A percentile compares a stretch with the other conserved stretches of the same genome.
Evolutionary conservation across 2,797 vertebrate genomes (phyloP).

Genomic region (Protosalanx chinensis): DNA sequence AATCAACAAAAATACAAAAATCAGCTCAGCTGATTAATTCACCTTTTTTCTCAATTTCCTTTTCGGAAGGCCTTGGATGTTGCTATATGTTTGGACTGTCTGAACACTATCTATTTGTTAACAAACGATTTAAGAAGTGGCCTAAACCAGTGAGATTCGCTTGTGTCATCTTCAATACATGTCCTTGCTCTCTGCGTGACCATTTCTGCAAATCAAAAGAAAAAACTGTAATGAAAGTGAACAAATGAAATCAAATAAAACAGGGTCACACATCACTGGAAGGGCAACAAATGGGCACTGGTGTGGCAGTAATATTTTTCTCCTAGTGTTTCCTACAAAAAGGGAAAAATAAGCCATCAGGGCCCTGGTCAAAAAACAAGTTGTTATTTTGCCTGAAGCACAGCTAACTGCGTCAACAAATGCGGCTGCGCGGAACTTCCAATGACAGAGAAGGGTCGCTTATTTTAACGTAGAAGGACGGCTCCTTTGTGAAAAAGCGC

Average conservation of each 20-base stretch:
- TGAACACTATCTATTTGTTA: slow-evolving; percentile 5
- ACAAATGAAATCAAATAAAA: slow-evolving; percentile 81
- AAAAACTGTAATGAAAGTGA: slow-evolving; percentile 76
- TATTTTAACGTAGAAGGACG: slow-evolving; percentile 79
- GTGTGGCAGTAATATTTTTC: slow-evolving; percentile 73
- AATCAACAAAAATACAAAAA: neutral
- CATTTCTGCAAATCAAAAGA: slow-evolving; percentile 71
- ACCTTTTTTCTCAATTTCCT: neutral
- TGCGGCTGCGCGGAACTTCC: slow-evolving; percentile 66
- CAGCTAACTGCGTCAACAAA: slow-evolving; percentile 66
- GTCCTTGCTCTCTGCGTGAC: slow-evolving; percentile 54
- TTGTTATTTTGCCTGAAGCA: slow-evolving; percentile 79
- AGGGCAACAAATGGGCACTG: slow-evolving; percentile 78
- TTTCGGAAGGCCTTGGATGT: neutral
- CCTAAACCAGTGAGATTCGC: slow-evolving; percentile 43
- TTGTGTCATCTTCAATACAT: slow-evolving; percentile 64
- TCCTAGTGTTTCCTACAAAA: slow-evolving; percentile 68
- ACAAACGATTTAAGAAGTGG: slow-evolving; percentile 43
- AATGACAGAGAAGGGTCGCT: slow-evolving; percentile 67
- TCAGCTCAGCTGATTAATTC: neutral
- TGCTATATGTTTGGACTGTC: too few species aligned
- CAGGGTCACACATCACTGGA: slow-evolving; percentile 82
- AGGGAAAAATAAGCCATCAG: slow-evolving; percentile 66
- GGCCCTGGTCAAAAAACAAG: slow-evolving; percentile 69
- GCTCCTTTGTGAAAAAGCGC: slow-evolving; percentile 77